Evolutionary conservation across 2,797 vertebrate genomes (phyloP).

Genomic region (Xenopus petersii): DNA sequence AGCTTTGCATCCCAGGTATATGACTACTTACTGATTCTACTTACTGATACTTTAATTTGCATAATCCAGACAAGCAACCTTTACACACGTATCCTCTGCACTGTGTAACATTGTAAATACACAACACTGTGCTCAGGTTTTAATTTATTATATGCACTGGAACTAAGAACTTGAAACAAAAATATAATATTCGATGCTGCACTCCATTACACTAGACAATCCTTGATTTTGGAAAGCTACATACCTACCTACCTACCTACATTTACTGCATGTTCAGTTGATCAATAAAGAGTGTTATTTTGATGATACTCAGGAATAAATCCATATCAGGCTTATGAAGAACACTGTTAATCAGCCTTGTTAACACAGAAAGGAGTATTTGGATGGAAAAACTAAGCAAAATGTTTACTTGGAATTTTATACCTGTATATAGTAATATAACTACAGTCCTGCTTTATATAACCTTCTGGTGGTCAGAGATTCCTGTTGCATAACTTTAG

Average conservation of each 20-base stretch:
- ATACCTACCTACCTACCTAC: background rate
- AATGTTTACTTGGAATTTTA: conserved; percentile 29
- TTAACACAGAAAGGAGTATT: background rate
- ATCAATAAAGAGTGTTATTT: background rate
- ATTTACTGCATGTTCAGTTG: background rate
- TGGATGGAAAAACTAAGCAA: background rate
- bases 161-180: too few species aligned
- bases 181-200: background rate
- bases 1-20: too few species aligned
- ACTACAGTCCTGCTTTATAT: conserved; percentile 21
- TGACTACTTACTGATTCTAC: too few species aligned
- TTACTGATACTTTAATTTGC: too few species aligned
- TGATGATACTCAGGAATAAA: background rate
- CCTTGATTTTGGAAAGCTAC: background rate
- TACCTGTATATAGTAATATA: conserved; percentile 38
- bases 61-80: too few species aligned
- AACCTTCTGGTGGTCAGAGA: background rate
- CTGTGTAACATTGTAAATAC: too few species aligned
- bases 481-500: background rate
- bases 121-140: too few species aligned
- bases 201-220: background rate
- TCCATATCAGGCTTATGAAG: conserved; percentile 30
- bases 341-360: conserved; percentile 30
- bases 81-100: too few species aligned
- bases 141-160: too few species aligned